Evolutionary conservation across 2,888 invertebrate genomes (phyloP).

Genomic region (Thera britannica): DNA sequence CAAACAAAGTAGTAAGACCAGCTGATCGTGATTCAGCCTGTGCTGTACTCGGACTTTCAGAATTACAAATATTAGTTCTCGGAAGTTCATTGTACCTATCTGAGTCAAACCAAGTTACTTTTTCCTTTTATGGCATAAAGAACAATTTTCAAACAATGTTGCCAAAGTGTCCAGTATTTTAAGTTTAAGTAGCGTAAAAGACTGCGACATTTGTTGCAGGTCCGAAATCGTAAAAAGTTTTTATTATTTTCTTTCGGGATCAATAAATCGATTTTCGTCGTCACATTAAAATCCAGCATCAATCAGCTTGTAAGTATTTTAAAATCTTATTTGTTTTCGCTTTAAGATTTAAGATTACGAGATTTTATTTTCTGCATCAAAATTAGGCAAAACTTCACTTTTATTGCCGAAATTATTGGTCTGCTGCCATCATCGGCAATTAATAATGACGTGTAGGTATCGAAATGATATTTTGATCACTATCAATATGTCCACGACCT

Average conservation of each 20-base stretch:
- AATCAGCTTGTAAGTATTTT: constrained; percentile 62
- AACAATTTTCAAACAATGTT: constrained; percentile 67
- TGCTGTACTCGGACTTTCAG: constrained; percentile 53
- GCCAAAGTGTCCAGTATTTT: constrained; percentile 62
- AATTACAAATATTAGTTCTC: constrained; percentile 59
- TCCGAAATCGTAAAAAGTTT: constrained; percentile 26
- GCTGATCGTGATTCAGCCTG: constrained; percentile 59
- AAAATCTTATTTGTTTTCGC: constrained; percentile 54
- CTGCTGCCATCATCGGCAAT: constrained; percentile 42
- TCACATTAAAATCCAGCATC: constrained; percentile 49
- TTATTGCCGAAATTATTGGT: constrained; percentile 43
- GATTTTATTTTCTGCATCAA: constrained; percentile 38
- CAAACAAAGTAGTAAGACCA: constrained; percentile 28
- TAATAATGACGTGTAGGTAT: constrained; percentile 42
- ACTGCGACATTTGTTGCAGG: constrained; percentile 43
- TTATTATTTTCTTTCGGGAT: constrained; percentile 43
- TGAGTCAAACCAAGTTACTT: constrained; percentile 69
- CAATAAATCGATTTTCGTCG: constrained; percentile 48
- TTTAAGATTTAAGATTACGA: constrained; percentile 39
- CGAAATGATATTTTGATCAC: constrained; percentile 37
- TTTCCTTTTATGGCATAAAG: constrained; percentile 53
- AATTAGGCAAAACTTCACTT: constrained; percentile 38
- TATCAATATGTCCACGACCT: constrained; percentile 41
- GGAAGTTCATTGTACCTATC: constrained; percentile 76
- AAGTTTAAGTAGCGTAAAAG: constrained; percentile 55